A percentile compares a stretch with the other conserved stretches of the same genome.
phyloP scores from a whole-genome alignment of 2,797 vertebrate species.

The Yasuhikotakia modesta region DNA sequence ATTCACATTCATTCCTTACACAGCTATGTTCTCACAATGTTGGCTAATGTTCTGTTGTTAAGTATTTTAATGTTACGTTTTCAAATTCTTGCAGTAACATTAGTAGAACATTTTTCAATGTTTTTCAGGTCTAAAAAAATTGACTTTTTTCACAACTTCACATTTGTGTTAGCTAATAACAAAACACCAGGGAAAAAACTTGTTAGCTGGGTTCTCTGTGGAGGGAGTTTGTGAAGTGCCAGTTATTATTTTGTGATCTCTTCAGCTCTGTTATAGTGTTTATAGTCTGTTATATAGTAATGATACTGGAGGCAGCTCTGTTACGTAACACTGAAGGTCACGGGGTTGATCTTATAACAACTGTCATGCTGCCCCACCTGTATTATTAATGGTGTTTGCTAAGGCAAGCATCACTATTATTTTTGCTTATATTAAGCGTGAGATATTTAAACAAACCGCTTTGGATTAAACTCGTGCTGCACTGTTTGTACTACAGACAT shows the following conservation, averaged over 20 bases:
- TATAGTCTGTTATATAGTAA: slow-evolving; percentile 66
- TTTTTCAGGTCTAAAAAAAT: too few species aligned
- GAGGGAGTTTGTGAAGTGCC: slow-evolving; percentile 14
- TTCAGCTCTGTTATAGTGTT: slow-evolving; percentile 61
- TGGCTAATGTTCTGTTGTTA: too few species aligned
- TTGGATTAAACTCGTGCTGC: too few species aligned
- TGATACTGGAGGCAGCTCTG: slow-evolving; percentile 61
- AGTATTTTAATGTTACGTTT: too few species aligned
- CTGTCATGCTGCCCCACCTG: slow-evolving; percentile 52
- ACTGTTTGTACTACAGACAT: not conserved
- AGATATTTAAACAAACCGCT: not conserved
- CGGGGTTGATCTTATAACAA: slow-evolving; percentile 20
- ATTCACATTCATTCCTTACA: slow-evolving; percentile 44
- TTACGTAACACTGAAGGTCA: not conserved
- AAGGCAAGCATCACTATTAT: not conserved
- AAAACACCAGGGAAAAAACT: too few species aligned
- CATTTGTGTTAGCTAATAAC: too few species aligned
- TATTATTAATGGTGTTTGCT: slow-evolving; percentile 50
- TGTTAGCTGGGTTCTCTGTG: not conserved
- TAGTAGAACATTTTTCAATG: too few species aligned
- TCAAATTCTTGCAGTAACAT: too few species aligned
- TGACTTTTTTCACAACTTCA: too few species aligned
- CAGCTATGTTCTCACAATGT: too few species aligned
- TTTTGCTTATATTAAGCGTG: not conserved
- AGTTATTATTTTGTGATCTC: slow-evolving; percentile 62